These are phyloP conservation scores for Bos javanicus DNA, from an alignment of 2,113 vertebrate genomes.

Conservation along the genomic window DNA sequence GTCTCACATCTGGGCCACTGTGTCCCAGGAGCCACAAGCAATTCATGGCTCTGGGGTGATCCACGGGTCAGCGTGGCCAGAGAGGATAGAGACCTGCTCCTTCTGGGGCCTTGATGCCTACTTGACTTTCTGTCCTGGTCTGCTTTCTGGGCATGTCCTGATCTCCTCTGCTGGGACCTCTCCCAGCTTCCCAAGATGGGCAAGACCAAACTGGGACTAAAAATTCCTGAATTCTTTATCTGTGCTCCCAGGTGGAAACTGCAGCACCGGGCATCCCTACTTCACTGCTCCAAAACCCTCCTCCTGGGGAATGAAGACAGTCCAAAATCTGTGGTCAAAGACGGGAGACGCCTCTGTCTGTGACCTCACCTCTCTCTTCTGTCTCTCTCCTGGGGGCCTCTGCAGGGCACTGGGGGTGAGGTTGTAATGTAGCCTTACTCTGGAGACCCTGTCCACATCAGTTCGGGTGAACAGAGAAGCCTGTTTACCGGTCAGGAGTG, in stretches of 20 bases:
- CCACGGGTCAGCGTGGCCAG: not conserved
- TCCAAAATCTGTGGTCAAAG: not conserved
- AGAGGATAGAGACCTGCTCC: not conserved
- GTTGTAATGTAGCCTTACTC: not conserved
- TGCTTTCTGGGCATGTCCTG: not conserved
- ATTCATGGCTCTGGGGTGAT: not conserved
- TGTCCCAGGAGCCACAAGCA: fast-evolving
- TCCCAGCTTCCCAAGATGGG: not conserved
- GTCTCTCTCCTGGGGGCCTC: not conserved
- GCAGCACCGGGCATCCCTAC: not conserved
- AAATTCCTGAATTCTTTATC: no score
- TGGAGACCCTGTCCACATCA: not conserved
- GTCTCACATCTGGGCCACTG: not conserved
- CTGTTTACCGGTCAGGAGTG: not conserved
- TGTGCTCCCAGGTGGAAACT: not conserved
- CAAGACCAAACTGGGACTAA: not conserved
- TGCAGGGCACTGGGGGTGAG: not conserved
- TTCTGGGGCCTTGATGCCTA: not conserved
- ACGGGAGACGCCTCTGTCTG: not conserved
- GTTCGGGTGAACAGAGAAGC: fast-evolving
- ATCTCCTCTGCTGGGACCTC: not conserved
- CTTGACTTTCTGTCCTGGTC: not conserved
- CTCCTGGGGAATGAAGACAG: not conserved
- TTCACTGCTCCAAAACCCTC: not conserved
- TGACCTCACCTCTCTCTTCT: not conserved